Conservation (phyloP, 2,113 vertebrate genomes). For the Scomber scombrus region DNA sequence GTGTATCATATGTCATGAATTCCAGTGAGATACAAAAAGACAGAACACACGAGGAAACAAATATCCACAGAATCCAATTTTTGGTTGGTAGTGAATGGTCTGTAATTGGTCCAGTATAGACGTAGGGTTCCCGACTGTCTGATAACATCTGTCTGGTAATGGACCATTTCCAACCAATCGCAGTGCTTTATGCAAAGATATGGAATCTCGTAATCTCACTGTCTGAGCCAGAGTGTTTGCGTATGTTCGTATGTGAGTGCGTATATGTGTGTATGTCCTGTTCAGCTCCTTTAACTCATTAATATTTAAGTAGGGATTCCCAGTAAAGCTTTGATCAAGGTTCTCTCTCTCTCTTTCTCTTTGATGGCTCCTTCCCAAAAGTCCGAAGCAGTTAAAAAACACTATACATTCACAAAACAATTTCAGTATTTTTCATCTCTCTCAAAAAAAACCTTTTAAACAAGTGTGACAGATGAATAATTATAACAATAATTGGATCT, state of each 20-base stretch:
- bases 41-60: slow-evolving; percentile 40
- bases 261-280: slow-evolving; percentile 31
- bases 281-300: slow-evolving; percentile 59
- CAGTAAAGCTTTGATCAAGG: slow-evolving; percentile 57
- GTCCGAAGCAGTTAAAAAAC: slow-evolving; percentile 40
- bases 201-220: slow-evolving; percentile 71
- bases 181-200: slow-evolving; percentile 61
- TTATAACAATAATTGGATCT: not conserved
- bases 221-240: slow-evolving; percentile 50
- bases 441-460: not conserved
- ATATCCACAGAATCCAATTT: slow-evolving; percentile 42
- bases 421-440: not conserved
- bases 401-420: not conserved
- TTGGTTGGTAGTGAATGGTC: slow-evolving; percentile 52
- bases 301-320: slow-evolving; percentile 65
- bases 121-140: slow-evolving; percentile 61
- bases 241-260: slow-evolving; percentile 31
- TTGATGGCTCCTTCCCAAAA: slow-evolving; percentile 46
- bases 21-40: not conserved
- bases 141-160: slow-evolving; percentile 76
- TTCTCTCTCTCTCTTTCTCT: not conserved
- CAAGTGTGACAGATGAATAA: not conserved
- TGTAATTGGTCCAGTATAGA: slow-evolving; percentile 62
- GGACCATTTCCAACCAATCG: slow-evolving; percentile 73
- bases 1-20: not conserved